Evolutionary conservation across 2,888 invertebrate genomes (phyloP).

Genomic region (Oeneis ivallda): DNA sequence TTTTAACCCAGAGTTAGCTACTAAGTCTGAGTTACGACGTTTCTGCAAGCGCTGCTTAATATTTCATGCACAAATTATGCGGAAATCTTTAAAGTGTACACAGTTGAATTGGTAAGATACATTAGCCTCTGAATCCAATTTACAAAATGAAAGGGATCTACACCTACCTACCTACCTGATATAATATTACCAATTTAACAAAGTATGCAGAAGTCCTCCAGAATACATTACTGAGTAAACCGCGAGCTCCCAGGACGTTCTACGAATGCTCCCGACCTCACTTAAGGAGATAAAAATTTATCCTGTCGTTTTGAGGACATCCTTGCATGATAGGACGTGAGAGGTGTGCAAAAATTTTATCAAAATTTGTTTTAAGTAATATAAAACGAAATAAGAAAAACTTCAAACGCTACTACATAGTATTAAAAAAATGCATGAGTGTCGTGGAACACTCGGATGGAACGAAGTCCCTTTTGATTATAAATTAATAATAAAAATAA

Average conservation of each 20-base stretch:
- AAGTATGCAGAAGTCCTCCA: background rate
- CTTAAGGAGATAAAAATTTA: constrained; percentile 17
- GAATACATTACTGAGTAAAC: background rate
- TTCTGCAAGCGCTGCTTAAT: too few species aligned
- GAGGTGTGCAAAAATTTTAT: constrained; percentile 14
- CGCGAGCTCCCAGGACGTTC: constrained; percentile 1
- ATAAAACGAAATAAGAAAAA: background rate
- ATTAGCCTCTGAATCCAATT: background rate
- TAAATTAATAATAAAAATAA: too few species aligned
- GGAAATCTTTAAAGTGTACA: too few species aligned
- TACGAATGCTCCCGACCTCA: constrained; percentile 1
- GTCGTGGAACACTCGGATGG: too few species aligned
- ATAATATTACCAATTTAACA: constrained; percentile 1
- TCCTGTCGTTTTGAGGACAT: constrained; percentile 7
- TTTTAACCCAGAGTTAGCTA: too few species aligned
- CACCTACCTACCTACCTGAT: too few species aligned
- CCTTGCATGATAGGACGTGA: constrained; percentile 13
- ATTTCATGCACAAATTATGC: too few species aligned
- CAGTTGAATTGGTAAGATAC: too few species aligned
- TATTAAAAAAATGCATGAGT: too few species aligned
- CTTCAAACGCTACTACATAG: too few species aligned
- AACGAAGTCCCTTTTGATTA: too few species aligned
- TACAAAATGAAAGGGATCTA: background rate
- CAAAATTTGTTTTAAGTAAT: constrained; percentile 4
- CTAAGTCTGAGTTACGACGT: too few species aligned